Percentiles rank a stretch among this genome's conserved stretches.
phyloP scores from a whole-genome alignment of 2,888 invertebrate species.

The Spilosoma lubricipeda region DNA sequence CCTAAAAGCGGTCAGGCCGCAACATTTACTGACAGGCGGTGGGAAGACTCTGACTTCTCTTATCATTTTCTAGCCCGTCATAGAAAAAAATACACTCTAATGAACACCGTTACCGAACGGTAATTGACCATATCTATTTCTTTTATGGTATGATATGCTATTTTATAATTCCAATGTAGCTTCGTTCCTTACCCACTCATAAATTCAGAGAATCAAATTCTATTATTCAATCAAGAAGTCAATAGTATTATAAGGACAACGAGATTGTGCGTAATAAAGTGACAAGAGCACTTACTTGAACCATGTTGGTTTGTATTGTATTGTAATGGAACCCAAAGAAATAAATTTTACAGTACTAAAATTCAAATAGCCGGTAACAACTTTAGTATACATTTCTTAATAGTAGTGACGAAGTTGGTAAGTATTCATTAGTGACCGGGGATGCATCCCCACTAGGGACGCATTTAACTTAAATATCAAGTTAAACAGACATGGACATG shows the following conservation, averaged over 20 bases:
- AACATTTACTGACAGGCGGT: too few relatives aligned
- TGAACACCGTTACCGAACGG: neutral
- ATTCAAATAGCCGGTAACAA: conserved; percentile 45
- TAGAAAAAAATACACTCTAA: neutral
- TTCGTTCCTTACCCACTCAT: neutral
- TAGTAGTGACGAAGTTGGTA: neutral
- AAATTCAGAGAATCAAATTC: conserved; percentile 3
- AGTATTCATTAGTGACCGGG: too few relatives aligned
- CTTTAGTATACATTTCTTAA: conserved; percentile 39
- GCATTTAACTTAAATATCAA: neutral
- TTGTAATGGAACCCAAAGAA: conserved; percentile 26
- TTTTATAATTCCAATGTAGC: neutral
- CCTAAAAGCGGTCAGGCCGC: too few relatives aligned
- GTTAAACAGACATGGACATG: neutral
- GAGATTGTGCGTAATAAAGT: conserved; percentile 26
- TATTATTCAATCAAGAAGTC: conserved; percentile 9
- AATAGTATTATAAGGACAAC: conserved; percentile 19
- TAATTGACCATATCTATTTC: neutral
- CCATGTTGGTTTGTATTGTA: too few relatives aligned
- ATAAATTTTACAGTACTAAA: conserved; percentile 60
- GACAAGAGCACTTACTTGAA: conserved; percentile 22
- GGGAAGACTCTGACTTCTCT: too few relatives aligned
- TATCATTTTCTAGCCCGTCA: too few relatives aligned
- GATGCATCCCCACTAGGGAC: too few relatives aligned
- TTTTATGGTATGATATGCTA: neutral